Evolutionary conservation across 2,888 invertebrate species (phyloP).

Genomic region (Hydrotaea cyrtoneurina): DNA sequence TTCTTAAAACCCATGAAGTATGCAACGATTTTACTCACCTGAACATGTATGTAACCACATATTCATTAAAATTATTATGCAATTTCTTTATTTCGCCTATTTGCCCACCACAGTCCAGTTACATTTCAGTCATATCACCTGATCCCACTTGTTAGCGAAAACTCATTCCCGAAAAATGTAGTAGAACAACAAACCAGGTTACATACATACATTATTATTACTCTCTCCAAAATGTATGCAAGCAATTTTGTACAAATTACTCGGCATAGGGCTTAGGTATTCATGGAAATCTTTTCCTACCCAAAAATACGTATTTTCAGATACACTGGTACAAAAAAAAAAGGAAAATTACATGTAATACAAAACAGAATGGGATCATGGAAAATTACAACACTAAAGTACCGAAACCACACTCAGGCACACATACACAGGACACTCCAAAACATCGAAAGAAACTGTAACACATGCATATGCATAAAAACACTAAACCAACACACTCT

Average conservation of each 20-base stretch:
- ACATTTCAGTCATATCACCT: background rate
- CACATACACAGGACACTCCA: slow-evolving; percentile 30
- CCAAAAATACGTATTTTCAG: slow-evolving; percentile 1
- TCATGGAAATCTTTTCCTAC: slow-evolving; percentile 43
- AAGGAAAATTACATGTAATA: slow-evolving; percentile 58
- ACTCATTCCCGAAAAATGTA: background rate
- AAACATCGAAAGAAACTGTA: slow-evolving; percentile 41
- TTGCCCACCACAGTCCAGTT: background rate
- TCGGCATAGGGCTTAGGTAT: slow-evolving; percentile 55
- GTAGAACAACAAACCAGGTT: background rate
- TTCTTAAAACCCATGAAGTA: background rate
- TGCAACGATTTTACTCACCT: background rate
- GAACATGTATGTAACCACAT: background rate
- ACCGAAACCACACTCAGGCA: slow-evolving; percentile 4
- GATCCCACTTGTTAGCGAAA: background rate
- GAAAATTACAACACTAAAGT: slow-evolving; percentile 48
- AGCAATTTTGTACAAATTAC: slow-evolving; percentile 61
- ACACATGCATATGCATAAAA: slow-evolving; percentile 15
- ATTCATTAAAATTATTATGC: slow-evolving; percentile 1
- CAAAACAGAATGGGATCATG: slow-evolving; percentile 56
- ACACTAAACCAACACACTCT: too few species aligned
- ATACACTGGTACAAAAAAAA: background rate
- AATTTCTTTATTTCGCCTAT: background rate
- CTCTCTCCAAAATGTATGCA: slow-evolving; percentile 36
- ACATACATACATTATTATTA: background rate